Evolutionary conservation across 2,797 vertebrate species (phyloP).

Genomic region (Rhinichthys osculus): DNA sequence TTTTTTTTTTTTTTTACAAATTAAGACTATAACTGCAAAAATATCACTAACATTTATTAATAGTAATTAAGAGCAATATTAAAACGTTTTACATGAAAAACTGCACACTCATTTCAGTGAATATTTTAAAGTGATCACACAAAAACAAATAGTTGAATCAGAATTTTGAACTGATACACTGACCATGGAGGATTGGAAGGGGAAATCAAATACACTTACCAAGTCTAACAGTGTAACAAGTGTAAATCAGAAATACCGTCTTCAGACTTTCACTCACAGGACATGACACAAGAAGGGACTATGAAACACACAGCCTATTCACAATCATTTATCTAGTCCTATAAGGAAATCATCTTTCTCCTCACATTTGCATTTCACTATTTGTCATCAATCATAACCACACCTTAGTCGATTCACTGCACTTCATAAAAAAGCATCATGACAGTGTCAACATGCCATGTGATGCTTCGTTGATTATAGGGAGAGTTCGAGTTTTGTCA

Average conservation of each 20-base stretch:
- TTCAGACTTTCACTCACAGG: neutral
- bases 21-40: neutral
- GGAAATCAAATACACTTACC: neutral
- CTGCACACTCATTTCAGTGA: neutral
- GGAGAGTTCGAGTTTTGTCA: neutral
- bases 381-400: slow-evolving; percentile 6
- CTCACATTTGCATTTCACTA: slow-evolving; percentile 5
- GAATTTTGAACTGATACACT: neutral
- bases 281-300: neutral
- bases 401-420: slow-evolving; percentile 4
- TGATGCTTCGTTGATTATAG: slow-evolving; percentile 6
- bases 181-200: neutral
- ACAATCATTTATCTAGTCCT: neutral
- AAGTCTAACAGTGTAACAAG: neutral
- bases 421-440: neutral
- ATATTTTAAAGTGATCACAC: neutral
- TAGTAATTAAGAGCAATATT: neutral
- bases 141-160: neutral
- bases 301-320: neutral
- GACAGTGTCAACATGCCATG: slow-evolving; percentile 1
- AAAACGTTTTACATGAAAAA: neutral
- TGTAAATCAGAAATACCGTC: neutral
- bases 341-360: neutral
- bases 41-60: neutral
- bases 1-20: neutral